Percentiles rank a stretch among this genome's conserved stretches.
Conservation (phyloP, 2,797 vertebrate genomes). For the Melanotaenia trifasciata region DNA sequence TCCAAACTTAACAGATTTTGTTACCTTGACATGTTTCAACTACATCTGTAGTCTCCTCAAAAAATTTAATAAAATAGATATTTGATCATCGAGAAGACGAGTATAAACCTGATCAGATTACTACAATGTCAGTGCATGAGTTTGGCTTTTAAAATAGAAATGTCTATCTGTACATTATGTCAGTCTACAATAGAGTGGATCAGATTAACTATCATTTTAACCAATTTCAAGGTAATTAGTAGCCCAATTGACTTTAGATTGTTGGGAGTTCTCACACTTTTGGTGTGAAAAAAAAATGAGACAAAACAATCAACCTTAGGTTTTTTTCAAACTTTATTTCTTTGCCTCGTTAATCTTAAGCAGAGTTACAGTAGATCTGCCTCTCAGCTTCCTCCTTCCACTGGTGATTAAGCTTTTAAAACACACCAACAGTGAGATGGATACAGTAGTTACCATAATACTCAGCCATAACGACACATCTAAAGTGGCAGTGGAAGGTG, state of each 20-base stretch:
- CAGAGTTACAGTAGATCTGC: slow-evolving; percentile 74
- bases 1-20: not conserved
- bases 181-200: not conserved
- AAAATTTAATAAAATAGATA: no score
- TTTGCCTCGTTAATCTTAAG: slow-evolving; percentile 68
- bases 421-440: slow-evolving; percentile 81
- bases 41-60: no score
- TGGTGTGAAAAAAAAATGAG: not conserved
- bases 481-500: slow-evolving; percentile 68
- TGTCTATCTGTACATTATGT: not conserved
- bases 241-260: not conserved
- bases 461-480: slow-evolving; percentile 74
- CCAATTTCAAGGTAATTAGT: not conserved
- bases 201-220: no score
- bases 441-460: slow-evolving; percentile 81
- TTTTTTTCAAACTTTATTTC: slow-evolving; percentile 79
- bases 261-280: not conserved
- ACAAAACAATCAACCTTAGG: slow-evolving; percentile 4
- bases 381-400: slow-evolving; percentile 65
- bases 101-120: not conserved
- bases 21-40: no score
- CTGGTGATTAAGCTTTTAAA: slow-evolving; percentile 73
- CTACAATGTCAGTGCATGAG: not conserved
- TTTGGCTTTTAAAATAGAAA: no score
- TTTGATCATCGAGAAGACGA: no score